phyloP scores from a whole-genome alignment of 2,888 invertebrate species.

The Metalampra italica region DNA sequence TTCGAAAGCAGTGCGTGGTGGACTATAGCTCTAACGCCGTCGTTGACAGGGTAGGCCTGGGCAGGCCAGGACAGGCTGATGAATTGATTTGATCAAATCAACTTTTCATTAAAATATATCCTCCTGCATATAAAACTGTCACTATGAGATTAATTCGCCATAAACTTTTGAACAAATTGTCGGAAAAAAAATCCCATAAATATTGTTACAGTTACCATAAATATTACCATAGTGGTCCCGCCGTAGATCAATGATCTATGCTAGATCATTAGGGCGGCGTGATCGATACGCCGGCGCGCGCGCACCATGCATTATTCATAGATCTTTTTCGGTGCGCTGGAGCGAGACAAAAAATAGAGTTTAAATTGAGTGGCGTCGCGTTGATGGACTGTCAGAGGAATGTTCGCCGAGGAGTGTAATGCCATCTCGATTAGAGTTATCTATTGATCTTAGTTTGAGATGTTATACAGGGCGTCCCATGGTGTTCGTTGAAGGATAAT shows the following conservation, averaged over 20 bases:
- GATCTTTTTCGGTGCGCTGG: constrained; percentile 12
- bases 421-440: background rate
- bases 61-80: too few relatives aligned
- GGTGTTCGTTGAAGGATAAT: too few relatives aligned
- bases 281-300: constrained; percentile 15
- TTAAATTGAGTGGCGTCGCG: constrained; percentile 20
- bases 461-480: too few relatives aligned
- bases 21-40: too few relatives aligned
- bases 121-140: too few relatives aligned
- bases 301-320: constrained; percentile 22
- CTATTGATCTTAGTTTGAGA: background rate
- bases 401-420: background rate
- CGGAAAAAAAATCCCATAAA: background rate
- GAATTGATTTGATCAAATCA: too few relatives aligned
- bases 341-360: constrained; percentile 7
- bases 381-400: constrained; percentile 9
- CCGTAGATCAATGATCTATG: constrained; percentile 32
- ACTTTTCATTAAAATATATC: too few relatives aligned
- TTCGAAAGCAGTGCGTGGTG: too few relatives aligned
- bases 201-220: background rate
- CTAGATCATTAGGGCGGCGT: constrained; percentile 24
- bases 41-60: too few relatives aligned
- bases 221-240: constrained; percentile 9
- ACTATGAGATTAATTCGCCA: too few relatives aligned
- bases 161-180: too few relatives aligned